phyloP scores from a whole-genome alignment of 2,113 vertebrate species.

The Ploceus nigricollis region DNA sequence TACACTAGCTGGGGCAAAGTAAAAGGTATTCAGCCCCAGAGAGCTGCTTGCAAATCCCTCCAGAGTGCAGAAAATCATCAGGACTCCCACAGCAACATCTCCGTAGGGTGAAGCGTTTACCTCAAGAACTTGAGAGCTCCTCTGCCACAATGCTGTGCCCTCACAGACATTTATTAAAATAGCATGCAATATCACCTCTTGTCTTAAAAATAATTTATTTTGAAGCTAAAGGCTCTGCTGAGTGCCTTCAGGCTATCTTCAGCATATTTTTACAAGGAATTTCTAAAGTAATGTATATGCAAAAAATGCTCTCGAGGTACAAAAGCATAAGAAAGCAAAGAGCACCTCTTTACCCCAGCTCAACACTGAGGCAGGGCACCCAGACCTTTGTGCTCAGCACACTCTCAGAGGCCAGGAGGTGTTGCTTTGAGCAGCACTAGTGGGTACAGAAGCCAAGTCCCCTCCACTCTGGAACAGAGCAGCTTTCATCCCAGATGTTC shows the following conservation, averaged over 20 bases:
- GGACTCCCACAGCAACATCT: neutral
- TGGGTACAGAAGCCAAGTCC: neutral
- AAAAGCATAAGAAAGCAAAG: neutral
- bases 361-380: neutral
- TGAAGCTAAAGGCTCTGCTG: neutral
- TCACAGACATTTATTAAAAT: neutral
- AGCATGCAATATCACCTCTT: neutral
- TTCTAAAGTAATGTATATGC: neutral
- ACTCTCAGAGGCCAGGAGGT: neutral
- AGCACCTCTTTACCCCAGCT: neutral
- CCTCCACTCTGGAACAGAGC: neutral
- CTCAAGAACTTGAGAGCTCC: neutral
- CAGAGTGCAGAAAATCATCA: neutral
- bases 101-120: neutral
- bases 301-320: neutral
- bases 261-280: neutral
- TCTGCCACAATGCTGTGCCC: neutral
- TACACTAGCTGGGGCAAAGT: neutral
- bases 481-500: neutral
- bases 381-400: neutral
- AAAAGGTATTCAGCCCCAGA: neutral
- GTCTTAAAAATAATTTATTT: neutral
- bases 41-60: neutral
- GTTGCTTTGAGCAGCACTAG: neutral
- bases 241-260: neutral